Base-by-base conservation (phyloP, 2,888 invertebrate genomes). In the Coenonympha glycerion region DNA sequence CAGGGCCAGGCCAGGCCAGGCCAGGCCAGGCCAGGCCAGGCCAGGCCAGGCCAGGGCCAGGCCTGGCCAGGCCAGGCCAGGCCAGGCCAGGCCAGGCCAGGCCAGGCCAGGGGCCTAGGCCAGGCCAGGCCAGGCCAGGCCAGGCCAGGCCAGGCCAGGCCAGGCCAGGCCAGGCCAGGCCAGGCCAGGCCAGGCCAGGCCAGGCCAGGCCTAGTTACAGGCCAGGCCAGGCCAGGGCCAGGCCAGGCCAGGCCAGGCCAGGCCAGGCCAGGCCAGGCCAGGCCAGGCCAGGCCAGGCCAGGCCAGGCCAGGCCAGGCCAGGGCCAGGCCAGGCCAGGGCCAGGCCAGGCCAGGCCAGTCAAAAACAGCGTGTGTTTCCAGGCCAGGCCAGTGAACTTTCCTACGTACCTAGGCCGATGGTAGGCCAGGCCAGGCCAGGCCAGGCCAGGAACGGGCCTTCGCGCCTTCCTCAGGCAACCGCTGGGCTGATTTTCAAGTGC, bases 301-400 rank as follows among this genome's bases (percentile, higher is more conserved):
- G 56, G 53, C 53, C 55, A 49, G 50, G 56, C 56, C 56, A 53
- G 56, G 56, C 56, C 56, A 53, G 53, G 56, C 57, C 53, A 56
- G n/a, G n/a, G n/a, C n/a, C n/a, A n/a, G n/a, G n/a, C n/a, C n/a
- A n/a, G n/a, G n/a, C n/a, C n/a, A n/a, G n/a, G 56, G 56, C 56
- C 56, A 56, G 56, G 56, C 57, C 56, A 56, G 56, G 56, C 56
- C 56, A 56, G 56, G 55, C 55, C 53, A 53, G 53, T n/a, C n/a
- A n/a, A n/a, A n/a, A n/a, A n/a, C n/a, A n/a, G n/a, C n/a, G n/a
- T n/a, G n/a, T n/a, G n/a, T n/a, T n/a, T n/a, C n/a, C n/a, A n/a
- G n/a, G n/a, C n/a, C n/a, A n/a, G n/a, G n/a, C n/a, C n/a, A n/a
- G n/a, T n/a, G n/a, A n/a, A n/a, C n/a, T n/a, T n/a, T n/a, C n/a